Evolutionary conservation across 2,797 vertebrate genomes (phyloP), one percentile per base, ranked within the genome.

Genomic region (Champsocephalus gunnari): DNA sequence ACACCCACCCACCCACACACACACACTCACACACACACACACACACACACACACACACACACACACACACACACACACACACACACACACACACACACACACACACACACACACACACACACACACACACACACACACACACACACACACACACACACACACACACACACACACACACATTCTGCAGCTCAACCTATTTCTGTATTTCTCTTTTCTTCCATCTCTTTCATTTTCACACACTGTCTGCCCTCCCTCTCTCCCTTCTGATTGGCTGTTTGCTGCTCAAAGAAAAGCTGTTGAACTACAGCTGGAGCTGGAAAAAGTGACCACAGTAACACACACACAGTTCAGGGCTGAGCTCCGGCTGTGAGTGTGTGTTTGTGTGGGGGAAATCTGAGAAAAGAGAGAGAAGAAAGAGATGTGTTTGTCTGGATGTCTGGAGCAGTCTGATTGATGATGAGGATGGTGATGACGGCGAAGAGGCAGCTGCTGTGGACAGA

Each of bases 291-390:
- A 71, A 72, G 73, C 67, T 56, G 44, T 71, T 86, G 70, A 67
- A 74, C 71, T 68, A 55, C 86, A 84, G 85, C 87, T 84, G 75
- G 70, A 79, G 78, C 81, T 92, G 87, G 86, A 93, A 92, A 92
- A 92, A 85, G 28, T 92, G 89, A 90, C 86, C 86, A 79, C 79
- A 88, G 70, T 49, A 76, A 66, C 80, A 75, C 50, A 69, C 70
- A 71, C 65, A 54, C 73, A 73, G 58, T 41, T n/a, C 65, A 71
- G 38, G 43, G 50, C 67, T 74, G 43, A 67, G 73, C 66, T 48
- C 63, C 10, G 14, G 41, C 49, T 66, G 59, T 51, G 43, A 51
- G 48, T 12, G 50, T 43, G 50, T 58, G 59, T 49, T 21, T 50
- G 61, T 58, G 50, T 13, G 41, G 54, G 45, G 14, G 45, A 70